Percentiles rank a stretch among this genome's conserved stretches.
phyloP scores from a whole-genome alignment of 2,113 vertebrate species.

The Muscicapa adusta region DNA sequence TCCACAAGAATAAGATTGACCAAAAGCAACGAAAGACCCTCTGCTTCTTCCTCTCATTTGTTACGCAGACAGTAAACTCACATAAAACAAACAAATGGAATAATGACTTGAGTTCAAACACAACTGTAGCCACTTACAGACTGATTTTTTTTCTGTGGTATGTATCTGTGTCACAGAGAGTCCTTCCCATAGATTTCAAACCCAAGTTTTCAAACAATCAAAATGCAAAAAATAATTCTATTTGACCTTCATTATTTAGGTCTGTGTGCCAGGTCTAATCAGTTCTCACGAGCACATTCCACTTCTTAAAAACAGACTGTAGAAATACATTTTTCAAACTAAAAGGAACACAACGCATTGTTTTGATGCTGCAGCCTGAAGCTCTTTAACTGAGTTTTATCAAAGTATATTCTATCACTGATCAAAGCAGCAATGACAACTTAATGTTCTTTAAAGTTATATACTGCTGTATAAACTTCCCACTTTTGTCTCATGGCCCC shows the following conservation, averaged over 20 bases:
- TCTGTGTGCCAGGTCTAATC: conserved; percentile 44
- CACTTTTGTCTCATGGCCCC: conserved; percentile 41
- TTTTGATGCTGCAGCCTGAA: conserved; percentile 60
- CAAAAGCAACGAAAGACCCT: not conserved
- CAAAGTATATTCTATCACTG: conserved; percentile 46
- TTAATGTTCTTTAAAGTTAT: conserved; percentile 55
- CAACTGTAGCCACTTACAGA: not conserved
- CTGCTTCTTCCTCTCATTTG: not conserved
- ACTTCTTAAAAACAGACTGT: conserved; percentile 26
- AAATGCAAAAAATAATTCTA: not conserved
- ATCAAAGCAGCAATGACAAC: conserved; percentile 67
- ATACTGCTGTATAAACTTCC: conserved; percentile 43
- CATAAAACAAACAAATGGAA: not conserved
- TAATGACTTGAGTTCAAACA: not conserved
- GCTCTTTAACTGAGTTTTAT: conserved; percentile 56
- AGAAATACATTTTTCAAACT: conserved; percentile 47
- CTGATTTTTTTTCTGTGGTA: not conserved
- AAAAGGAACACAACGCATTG: conserved; percentile 12
- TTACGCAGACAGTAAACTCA: not conserved
- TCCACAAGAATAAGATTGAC: not conserved
- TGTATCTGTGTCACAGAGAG: not conserved
- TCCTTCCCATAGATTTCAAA: not conserved
- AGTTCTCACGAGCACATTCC: conserved; percentile 14
- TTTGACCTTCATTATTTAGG: conserved; percentile 57
- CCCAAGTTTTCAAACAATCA: not conserved